These are phyloP conservation scores for Octodonta nipae DNA, from an alignment of 2,888 invertebrate species.

Conservation along the genomic window DNA sequence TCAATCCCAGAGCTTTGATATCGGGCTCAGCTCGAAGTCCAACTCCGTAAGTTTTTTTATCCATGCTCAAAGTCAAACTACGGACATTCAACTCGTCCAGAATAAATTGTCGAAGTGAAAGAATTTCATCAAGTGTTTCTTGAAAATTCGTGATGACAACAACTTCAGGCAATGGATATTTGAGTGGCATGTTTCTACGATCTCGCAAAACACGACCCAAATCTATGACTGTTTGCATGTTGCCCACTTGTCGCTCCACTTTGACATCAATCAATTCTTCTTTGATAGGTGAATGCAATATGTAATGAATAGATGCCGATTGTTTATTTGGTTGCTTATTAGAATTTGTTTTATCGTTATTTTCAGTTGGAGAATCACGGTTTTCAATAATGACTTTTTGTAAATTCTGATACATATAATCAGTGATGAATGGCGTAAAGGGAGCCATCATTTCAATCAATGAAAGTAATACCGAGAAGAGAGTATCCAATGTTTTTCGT, in stretches of 20 bases:
- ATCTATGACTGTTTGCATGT: conserved; percentile 93
- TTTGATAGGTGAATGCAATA: conserved; percentile 71
- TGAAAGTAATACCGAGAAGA: conserved; percentile 75
- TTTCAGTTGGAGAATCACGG: too few species aligned
- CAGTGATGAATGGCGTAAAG: conserved; percentile 91
- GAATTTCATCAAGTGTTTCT: conserved; percentile 53
- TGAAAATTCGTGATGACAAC: conserved; percentile 84
- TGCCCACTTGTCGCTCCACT: conserved; percentile 78
- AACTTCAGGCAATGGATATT: conserved; percentile 91
- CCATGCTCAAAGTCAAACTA: conserved; percentile 67
- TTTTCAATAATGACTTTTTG: too few species aligned
- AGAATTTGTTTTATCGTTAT: too few species aligned
- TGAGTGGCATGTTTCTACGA: conserved; percentile 82
- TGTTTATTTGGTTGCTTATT: too few species aligned
- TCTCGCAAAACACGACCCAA: conserved; percentile 86
- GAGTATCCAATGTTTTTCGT: conserved; percentile 68
- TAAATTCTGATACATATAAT: conserved; percentile 85
- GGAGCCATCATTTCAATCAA: conserved; percentile 93
- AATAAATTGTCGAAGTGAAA: conserved; percentile 70
- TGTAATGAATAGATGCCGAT: conserved; percentile 69
- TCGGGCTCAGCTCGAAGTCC: conserved; percentile 86
- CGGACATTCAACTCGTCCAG: conserved; percentile 86
- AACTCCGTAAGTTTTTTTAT: conserved; percentile 80
- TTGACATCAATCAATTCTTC: conserved; percentile 59
- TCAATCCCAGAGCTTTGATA: conserved; percentile 76